Evolutionary conservation across 1,140 invertebrate species (phyloP).

Genomic region (Theocolax elegans): DNA sequence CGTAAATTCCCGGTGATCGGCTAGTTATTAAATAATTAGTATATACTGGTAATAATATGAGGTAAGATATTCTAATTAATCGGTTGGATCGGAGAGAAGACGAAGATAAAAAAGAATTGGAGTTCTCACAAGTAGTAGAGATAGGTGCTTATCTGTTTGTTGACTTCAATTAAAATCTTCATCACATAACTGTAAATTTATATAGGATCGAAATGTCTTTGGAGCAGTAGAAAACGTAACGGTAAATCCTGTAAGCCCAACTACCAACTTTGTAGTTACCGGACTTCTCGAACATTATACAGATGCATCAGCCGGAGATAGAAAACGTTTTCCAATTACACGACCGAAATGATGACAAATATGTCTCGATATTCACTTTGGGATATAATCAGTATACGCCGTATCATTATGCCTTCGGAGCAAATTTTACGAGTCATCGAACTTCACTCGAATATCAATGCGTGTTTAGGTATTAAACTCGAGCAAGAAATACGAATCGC

Average conservation of each 20-base stretch:
- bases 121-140: too few species aligned
- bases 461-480: too few species aligned
- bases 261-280: constrained; percentile 1
- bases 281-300: background rate
- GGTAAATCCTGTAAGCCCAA: background rate
- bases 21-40: too few species aligned
- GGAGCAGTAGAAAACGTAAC: background rate
- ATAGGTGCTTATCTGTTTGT: too few species aligned
- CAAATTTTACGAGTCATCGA: background rate
- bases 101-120: too few species aligned
- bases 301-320: background rate
- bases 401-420: constrained; percentile 9
- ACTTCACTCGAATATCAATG: constrained; percentile 3
- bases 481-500: too few species aligned
- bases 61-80: too few species aligned
- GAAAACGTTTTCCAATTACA: constrained; percentile 10
- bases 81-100: too few species aligned
- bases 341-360: constrained; percentile 2
- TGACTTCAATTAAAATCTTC: too few species aligned
- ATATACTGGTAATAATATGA: too few species aligned
- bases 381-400: background rate
- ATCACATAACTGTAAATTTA: constrained; percentile 17
- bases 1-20: too few species aligned
- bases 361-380: constrained; percentile 20
- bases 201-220: constrained; percentile 10